phyloP scores from a whole-genome alignment of 53 echinoderm and acorn worm genomes.

The Temnopleurus reevesii region DNA sequence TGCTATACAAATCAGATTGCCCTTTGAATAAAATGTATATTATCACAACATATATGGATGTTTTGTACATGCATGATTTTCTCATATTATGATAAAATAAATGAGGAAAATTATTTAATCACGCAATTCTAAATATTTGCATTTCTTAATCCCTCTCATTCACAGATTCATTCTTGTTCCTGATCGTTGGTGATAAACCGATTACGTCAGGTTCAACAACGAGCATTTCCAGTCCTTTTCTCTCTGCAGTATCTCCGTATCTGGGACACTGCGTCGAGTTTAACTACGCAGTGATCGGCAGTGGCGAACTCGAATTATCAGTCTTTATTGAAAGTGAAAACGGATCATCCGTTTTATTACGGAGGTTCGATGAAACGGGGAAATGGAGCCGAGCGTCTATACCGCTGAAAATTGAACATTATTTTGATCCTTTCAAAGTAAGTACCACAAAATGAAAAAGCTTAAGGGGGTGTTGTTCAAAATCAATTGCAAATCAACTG shows the following conservation, averaged over 20 bases:
- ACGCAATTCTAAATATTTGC: too few species aligned
- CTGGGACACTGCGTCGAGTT: conserved; percentile 34
- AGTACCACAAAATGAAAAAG: too few species aligned
- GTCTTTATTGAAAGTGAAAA: conserved; percentile 14
- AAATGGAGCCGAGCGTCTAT: conserved; percentile 32
- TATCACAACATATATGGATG: too few species aligned
- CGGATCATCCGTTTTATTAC: not conserved
- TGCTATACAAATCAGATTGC: too few species aligned
- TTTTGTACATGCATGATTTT: too few species aligned
- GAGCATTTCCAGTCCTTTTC: conserved; percentile 40
- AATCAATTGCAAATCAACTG: too few species aligned
- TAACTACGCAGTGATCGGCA: not conserved
- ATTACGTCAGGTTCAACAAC: not conserved
- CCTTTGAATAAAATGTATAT: too few species aligned
- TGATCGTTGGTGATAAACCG: conserved; percentile 6
- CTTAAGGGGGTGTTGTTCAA: too few species aligned
- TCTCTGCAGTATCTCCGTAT: not conserved
- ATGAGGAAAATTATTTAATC: too few species aligned
- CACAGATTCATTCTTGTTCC: conserved; percentile 40
- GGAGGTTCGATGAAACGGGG: not conserved
- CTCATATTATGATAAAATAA: too few species aligned
- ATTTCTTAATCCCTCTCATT: not conserved
- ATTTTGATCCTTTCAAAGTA: conserved; percentile 38
- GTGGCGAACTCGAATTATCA: conserved; percentile 3
- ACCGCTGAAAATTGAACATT: not conserved